Base-by-base conservation (phyloP, 2,888 invertebrate species). In the Cephus pygmeus region DNA sequence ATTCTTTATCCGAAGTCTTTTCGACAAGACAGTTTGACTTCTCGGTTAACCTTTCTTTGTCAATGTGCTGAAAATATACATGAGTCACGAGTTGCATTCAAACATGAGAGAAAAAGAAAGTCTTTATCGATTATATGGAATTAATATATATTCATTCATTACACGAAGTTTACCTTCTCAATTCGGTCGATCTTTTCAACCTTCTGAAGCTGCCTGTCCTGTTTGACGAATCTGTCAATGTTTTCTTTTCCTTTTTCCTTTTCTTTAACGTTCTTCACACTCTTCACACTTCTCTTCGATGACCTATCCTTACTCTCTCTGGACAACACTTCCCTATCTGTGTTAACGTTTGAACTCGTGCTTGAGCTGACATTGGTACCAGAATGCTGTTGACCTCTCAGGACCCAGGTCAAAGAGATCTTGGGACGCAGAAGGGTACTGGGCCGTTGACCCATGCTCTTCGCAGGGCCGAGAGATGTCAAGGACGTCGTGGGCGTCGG, bases 381-480 rank as follows among this genome's bases (percentile, higher is more conserved):
- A 36, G 86, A 79, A 36, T 85, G 85, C 69, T 87, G 92, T 85
- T 94, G 94, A 83, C 95, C 95, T 87, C 95, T 94, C 69, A 96
- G 92, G 78, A 96, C 95, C 96, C 96, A 96, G 76, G 95, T 95
- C 78, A 96, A 92, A 78, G 96, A 95, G 91, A 96, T 94, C 91
- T 95, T 96, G 82, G 95, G 93, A 85, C 89, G 87, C 81, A 88
- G 82, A 35, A 86, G 80, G 69, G 87, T 85, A 81, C 90, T 90
- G 73, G 90, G 84, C 79, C 89, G 86, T 83, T 91, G 90, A 76
- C 90, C 90, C 90, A 91, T 91, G 80, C 84, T 89, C 83, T 82
- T 81, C 75, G 56, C 30, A 33, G 33, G 69, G 33, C 81, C 75
- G 40, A 79, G 75, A 76, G 77, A 78, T 75, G 83, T 80, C 78